Conservation (phyloP, 2,888 invertebrate species). For the Actias luna region DNA sequence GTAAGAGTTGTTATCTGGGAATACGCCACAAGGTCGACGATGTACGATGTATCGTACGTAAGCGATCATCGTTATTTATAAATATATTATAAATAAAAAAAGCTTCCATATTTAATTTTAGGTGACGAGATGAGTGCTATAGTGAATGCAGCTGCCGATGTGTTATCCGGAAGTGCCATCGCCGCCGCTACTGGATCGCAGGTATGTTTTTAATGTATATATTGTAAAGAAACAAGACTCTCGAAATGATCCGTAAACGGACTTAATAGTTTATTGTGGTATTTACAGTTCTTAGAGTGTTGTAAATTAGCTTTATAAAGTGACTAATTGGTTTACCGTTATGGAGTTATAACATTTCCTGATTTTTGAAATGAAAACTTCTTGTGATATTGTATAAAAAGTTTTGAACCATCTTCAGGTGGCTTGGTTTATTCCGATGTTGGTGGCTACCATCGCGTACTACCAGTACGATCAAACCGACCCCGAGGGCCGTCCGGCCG, state of each 20-base stretch:
- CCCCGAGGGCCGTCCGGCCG: conserved; percentile 90
- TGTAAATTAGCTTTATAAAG: neutral
- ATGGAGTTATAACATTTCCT: too few species aligned
- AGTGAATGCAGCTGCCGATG: conserved; percentile 83
- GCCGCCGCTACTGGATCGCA: conserved; percentile 84
- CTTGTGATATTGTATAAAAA: too few species aligned
- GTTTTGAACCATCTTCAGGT: conserved; percentile 69
- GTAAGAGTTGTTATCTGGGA: too few species aligned
- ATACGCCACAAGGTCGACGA: too few species aligned
- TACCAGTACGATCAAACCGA: conserved; percentile 93
- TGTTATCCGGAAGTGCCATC: conserved; percentile 85
- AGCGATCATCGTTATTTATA: too few species aligned
- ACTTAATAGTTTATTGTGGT: too few species aligned
- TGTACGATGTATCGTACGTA: too few species aligned
- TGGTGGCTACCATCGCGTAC: conserved; percentile 92
- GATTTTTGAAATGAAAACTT: too few species aligned
- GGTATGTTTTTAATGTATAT: conserved; percentile 43
- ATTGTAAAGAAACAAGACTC: neutral
- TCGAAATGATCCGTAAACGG: neutral
- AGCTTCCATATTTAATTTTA: conserved; percentile 35
- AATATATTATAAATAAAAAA: neutral
- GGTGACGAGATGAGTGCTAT: conserved; percentile 83
- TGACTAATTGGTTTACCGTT: too few species aligned
- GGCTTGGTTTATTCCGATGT: conserved; percentile 91
- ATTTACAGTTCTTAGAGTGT: neutral